Evolutionary conservation across 2,113 vertebrate species (phyloP).

Genomic region (Pangasianodon hypophthalmus): DNA sequence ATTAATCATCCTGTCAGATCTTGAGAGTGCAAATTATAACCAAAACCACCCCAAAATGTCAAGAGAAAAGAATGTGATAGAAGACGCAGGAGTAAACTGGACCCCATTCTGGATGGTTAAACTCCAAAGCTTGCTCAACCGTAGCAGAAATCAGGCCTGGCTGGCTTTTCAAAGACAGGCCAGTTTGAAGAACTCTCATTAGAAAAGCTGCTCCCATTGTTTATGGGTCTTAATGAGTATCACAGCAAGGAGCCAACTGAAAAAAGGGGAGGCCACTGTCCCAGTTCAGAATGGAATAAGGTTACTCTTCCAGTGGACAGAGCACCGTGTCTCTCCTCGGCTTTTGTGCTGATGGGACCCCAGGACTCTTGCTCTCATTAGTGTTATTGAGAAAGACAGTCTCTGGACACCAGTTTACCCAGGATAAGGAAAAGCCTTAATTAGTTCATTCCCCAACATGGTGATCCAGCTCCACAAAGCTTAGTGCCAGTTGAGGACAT

Average conservation of each 20-base stretch:
- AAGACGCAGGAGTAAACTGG: background rate
- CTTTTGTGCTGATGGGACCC: slow-evolving; percentile 47
- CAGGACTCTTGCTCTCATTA: slow-evolving; percentile 63
- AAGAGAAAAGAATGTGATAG: slow-evolving; percentile 34
- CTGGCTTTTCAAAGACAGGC: slow-evolving; percentile 70
- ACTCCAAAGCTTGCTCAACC: slow-evolving; percentile 64
- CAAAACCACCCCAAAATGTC: slow-evolving; percentile 38
- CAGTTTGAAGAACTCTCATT: slow-evolving; percentile 70
- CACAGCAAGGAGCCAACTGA: slow-evolving; percentile 47
- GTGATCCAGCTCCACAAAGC: slow-evolving; percentile 62
- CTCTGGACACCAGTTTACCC: slow-evolving; percentile 68
- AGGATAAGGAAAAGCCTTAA: slow-evolving; percentile 71
- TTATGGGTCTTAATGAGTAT: slow-evolving; percentile 74
- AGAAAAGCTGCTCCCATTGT: slow-evolving; percentile 71
- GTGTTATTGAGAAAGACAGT: slow-evolving; percentile 66
- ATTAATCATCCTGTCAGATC: slow-evolving; percentile 61
- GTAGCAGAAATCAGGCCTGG: slow-evolving; percentile 57
- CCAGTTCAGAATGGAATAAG: slow-evolving; percentile 51
- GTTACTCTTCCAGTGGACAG: slow-evolving; percentile 45
- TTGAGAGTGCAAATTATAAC: slow-evolving; percentile 46
- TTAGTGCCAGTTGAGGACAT: slow-evolving; percentile 61
- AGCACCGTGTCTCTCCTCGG: slow-evolving; percentile 23
- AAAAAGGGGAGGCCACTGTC: slow-evolving; percentile 56
- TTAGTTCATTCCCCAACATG: slow-evolving; percentile 70
- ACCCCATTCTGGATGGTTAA: slow-evolving; percentile 44